A percentile compares a stretch with the other conserved stretches of the same genome.
phyloP scores from a whole-genome alignment of 2,888 invertebrate genomes.

The Escarpia spicata region DNA sequence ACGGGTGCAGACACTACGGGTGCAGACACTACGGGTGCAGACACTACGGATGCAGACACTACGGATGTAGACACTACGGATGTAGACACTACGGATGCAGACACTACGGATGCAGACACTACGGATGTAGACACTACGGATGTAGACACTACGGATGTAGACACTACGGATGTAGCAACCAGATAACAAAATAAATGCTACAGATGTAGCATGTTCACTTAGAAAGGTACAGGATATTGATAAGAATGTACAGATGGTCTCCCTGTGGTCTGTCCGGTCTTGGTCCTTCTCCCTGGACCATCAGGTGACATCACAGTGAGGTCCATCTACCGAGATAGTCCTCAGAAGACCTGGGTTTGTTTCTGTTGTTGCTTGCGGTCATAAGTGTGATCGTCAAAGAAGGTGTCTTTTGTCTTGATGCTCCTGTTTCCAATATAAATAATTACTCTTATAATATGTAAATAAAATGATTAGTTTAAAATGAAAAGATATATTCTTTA shows the following conservation, averaged over 20 bases:
- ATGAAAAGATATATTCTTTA: neutral
- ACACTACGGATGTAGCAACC: too few species aligned
- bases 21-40: too few species aligned
- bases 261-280: neutral
- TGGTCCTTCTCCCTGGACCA: neutral
- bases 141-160: too few species aligned
- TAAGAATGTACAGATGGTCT: neutral
- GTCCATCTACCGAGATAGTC: neutral
- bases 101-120: too few species aligned
- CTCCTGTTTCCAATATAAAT: constrained; percentile 51
- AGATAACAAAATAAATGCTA: too few species aligned
- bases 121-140: too few species aligned
- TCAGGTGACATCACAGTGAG: neutral
- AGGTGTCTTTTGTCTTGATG: constrained; percentile 57
- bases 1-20: too few species aligned
- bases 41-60: too few species aligned
- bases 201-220: neutral
- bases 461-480: neutral
- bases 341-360: neutral
- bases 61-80: too few species aligned
- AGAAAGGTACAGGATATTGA: neutral
- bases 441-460: constrained; percentile 18
- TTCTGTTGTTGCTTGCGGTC: constrained; percentile 52
- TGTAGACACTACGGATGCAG: too few species aligned
- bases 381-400: constrained; percentile 62